Evolutionary conservation across 2,888 invertebrate genomes (phyloP).

Genomic region (Chrysopilus asiliformis): DNA sequence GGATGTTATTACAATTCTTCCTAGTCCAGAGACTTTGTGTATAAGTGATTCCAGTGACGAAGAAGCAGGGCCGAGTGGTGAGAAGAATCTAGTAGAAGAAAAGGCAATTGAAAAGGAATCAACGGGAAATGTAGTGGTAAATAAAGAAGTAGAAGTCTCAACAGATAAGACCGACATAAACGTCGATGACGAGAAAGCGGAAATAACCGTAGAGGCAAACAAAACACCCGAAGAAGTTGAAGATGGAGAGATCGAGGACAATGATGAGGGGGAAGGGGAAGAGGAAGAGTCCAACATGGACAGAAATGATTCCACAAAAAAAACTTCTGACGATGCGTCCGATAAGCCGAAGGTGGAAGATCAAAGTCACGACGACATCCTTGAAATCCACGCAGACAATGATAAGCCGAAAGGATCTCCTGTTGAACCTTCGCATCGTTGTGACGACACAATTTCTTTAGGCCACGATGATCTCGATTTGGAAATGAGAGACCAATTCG

Average conservation of each 20-base stretch:
- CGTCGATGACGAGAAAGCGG: neutral
- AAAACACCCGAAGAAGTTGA: slow-evolving; percentile 8
- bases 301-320: slow-evolving; percentile 32
- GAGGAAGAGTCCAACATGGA: slow-evolving; percentile 25
- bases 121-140: neutral
- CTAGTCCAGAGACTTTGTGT: slow-evolving; percentile 39
- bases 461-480: slow-evolving; percentile 31
- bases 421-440: slow-evolving; percentile 22
- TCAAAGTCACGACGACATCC: slow-evolving; percentile 20
- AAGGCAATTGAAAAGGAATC: neutral
- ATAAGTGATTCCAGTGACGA: slow-evolving; percentile 39
- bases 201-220: neutral
- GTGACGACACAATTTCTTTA: slow-evolving; percentile 32
- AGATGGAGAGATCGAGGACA: slow-evolving; percentile 14
- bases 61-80: slow-evolving; percentile 18
- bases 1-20: slow-evolving; percentile 32
- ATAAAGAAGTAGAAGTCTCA: neutral
- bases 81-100: neutral
- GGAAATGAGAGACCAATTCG: slow-evolving; percentile 32
- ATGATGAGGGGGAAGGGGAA: slow-evolving; percentile 9
- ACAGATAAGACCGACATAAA: neutral
- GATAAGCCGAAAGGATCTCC: slow-evolving; percentile 17
- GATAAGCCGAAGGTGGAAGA: slow-evolving; percentile 36
- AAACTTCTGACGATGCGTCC: slow-evolving; percentile 36
- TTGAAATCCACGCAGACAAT: slow-evolving; percentile 11